These are phyloP conservation scores for Artibeus lituratus DNA, from an alignment of 2,797 vertebrate species.

Conservation along the genomic window DNA sequence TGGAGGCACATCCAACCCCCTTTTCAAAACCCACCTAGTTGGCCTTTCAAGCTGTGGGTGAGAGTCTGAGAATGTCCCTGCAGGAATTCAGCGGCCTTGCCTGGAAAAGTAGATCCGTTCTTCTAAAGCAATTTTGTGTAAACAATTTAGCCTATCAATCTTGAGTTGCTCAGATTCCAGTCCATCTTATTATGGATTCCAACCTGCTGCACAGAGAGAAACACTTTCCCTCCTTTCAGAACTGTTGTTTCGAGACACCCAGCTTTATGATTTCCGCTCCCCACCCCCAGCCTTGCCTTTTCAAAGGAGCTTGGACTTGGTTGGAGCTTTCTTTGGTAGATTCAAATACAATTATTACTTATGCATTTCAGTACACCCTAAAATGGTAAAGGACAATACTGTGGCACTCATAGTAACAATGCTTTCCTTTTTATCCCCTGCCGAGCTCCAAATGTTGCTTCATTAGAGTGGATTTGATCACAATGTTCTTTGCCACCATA, in stretches of 20 bases:
- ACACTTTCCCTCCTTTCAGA: neutral
- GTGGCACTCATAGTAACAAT: conserved; percentile 27
- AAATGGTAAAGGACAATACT: conserved; percentile 57
- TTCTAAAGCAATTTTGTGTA: neutral
- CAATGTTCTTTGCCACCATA: neutral
- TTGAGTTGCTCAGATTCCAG: conserved; percentile 34
- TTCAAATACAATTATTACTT: conserved; percentile 59
- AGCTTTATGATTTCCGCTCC: neutral
- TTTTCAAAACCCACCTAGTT: neutral
- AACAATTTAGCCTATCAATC: conserved; percentile 53
- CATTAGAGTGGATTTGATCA: conserved; percentile 32
- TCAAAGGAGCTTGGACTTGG: conserved; percentile 8
- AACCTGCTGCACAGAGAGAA: neutral
- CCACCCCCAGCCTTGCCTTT: neutral
- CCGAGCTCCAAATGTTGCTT: conserved; percentile 39
- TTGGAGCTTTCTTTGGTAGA: conserved; percentile 57
- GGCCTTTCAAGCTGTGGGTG: neutral
- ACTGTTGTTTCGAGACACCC: neutral
- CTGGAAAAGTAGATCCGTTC: conserved; percentile 34
- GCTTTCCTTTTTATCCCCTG: conserved; percentile 26
- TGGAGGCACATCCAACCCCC: neutral
- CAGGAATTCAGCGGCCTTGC: conserved; percentile 28
- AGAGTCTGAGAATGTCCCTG: neutral
- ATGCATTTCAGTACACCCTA: conserved; percentile 28
- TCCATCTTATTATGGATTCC: conserved; percentile 38